Evolutionary conservation across 2,888 invertebrate species (phyloP).

Genomic region (Galerucella calmariensis): DNA sequence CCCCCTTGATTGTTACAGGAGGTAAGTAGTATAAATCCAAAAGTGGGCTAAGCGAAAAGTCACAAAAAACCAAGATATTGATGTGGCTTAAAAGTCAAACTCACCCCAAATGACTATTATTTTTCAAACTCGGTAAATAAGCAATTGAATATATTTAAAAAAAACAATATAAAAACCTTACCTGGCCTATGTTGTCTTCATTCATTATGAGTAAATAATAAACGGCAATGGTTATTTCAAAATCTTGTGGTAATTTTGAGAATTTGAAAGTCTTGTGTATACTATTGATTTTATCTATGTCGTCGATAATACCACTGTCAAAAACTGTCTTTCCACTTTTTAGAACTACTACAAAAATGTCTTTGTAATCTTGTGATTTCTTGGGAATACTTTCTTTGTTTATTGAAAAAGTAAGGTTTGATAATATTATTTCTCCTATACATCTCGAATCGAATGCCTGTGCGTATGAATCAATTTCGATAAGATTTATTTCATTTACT

Average conservation of each 20-base stretch:
- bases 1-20: too few relatives aligned
- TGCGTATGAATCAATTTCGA: slow-evolving; percentile 39
- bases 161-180: slow-evolving; percentile 18
- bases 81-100: too few relatives aligned
- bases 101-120: too few relatives aligned
- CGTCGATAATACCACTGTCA: slow-evolving; percentile 43
- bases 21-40: too few relatives aligned
- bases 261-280: slow-evolving; percentile 40
- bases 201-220: slow-evolving; percentile 45
- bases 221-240: slow-evolving; percentile 43
- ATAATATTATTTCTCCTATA: slow-evolving; percentile 43
- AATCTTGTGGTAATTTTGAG: slow-evolving; percentile 41
- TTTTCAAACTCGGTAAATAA: too few relatives aligned
- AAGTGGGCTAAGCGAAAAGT: too few relatives aligned
- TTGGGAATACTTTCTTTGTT: neutral
- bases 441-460: slow-evolving; percentile 22
- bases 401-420: slow-evolving; percentile 37
- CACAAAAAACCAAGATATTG: too few relatives aligned
- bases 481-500: slow-evolving; percentile 44
- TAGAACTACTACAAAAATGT: slow-evolving; percentile 45
- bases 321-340: slow-evolving; percentile 45
- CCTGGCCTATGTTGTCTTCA: slow-evolving; percentile 40
- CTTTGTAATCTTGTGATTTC: slow-evolving; percentile 30
- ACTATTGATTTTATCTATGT: slow-evolving; percentile 35
- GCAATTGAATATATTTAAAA: neutral